Evolutionary conservation across 2,113 vertebrate species (phyloP).

Genomic region (Potamarius usumacintae): DNA sequence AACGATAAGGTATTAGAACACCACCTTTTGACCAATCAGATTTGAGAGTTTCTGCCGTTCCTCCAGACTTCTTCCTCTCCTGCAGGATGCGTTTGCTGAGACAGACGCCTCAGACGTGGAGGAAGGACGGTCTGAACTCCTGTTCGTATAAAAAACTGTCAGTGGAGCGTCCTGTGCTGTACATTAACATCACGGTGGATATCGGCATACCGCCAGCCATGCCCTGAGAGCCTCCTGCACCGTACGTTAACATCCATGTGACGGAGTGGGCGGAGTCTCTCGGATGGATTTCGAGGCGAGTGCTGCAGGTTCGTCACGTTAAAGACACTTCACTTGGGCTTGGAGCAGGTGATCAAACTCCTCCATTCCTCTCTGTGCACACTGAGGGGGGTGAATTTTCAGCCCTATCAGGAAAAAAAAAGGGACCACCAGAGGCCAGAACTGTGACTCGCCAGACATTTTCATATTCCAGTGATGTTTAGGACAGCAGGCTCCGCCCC

Average conservation of each 20-base stretch:
- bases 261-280: background rate
- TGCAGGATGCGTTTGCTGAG: constrained; percentile 85
- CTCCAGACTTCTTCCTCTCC: background rate
- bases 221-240: constrained; percentile 45
- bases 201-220: constrained; percentile 67
- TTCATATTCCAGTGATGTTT: background rate
- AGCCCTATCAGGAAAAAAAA: background rate
- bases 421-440: background rate
- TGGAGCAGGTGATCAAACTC: background rate
- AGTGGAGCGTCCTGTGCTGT: constrained; percentile 79
- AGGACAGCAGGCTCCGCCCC: background rate
- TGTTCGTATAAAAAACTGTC: constrained; percentile 84
- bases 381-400: background rate
- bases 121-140: constrained; percentile 84
- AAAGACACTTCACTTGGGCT: background rate
- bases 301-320: background rate
- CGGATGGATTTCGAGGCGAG: background rate
- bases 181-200: constrained; percentile 89
- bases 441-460: background rate
- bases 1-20: background rate
- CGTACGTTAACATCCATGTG: background rate
- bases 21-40: background rate
- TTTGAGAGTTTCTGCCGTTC: background rate
- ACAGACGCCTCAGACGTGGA: constrained; percentile 80
- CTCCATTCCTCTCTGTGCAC: background rate